Percentiles rank a stretch among this genome's conserved stretches.
Evolutionary conservation across 2,113 vertebrate genomes (phyloP).

Genomic region (Delphinapterus leucas): DNA sequence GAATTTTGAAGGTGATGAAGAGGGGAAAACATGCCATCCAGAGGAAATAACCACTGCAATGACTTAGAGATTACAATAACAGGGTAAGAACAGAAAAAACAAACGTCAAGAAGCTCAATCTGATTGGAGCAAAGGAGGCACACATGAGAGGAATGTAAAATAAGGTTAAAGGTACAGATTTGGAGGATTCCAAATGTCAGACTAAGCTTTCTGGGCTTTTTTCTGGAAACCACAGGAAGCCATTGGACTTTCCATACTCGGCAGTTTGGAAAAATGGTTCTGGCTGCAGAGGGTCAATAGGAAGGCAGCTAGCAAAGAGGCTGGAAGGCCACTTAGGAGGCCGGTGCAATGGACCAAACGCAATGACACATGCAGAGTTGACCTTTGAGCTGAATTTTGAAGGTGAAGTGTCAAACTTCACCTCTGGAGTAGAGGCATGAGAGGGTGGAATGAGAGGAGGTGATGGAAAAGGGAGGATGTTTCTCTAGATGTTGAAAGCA

Average conservation of each 20-base stretch:
- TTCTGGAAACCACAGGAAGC: not conserved
- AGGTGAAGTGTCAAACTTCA: no score
- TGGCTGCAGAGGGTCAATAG: not conserved
- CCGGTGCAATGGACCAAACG: not conserved
- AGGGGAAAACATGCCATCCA: not conserved
- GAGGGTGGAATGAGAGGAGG: not conserved
- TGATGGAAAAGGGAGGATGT: not conserved
- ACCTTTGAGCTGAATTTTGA: no score
- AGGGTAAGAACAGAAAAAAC: not conserved
- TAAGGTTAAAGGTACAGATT: not conserved
- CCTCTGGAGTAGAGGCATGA: not conserved
- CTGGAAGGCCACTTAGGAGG: not conserved
- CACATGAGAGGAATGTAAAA: not conserved
- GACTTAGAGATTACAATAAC: constrained; percentile 16
- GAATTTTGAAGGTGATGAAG: not conserved
- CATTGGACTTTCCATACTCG: not conserved
- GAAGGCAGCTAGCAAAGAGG: not conserved
- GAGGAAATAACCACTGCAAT: not conserved
- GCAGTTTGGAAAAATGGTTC: not conserved
- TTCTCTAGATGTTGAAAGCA: not conserved
- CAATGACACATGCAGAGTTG: not conserved
- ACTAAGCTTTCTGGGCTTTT: not conserved
- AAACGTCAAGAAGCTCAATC: not conserved
- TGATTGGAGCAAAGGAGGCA: not conserved
- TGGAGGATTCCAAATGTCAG: not conserved